Percentiles rank a stretch among this genome's conserved stretches.
Evolutionary conservation across 2,888 invertebrate genomes (phyloP).

Genomic region (Neelides folsomi): DNA sequence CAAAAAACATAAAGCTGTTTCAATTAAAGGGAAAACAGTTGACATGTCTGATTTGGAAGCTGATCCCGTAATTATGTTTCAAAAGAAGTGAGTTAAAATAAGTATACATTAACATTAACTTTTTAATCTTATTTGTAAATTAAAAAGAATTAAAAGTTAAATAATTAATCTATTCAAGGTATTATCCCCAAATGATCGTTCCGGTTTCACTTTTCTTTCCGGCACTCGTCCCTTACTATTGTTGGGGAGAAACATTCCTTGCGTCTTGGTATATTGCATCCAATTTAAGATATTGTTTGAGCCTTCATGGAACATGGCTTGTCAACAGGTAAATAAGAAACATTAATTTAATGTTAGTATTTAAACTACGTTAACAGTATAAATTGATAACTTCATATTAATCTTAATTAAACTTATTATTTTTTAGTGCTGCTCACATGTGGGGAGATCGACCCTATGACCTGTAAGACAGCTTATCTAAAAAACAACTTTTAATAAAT

Average conservation of each 20-base stretch:
- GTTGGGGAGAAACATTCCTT: slow-evolving; percentile 53
- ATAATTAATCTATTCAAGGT: slow-evolving; percentile 43
- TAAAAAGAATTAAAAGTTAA: too few relatives aligned
- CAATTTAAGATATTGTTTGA: slow-evolving; percentile 48
- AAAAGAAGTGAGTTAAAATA: slow-evolving; percentile 54
- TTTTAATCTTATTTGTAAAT: too few relatives aligned
- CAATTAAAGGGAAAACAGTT: slow-evolving; percentile 67
- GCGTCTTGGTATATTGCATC: slow-evolving; percentile 50
- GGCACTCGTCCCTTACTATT: slow-evolving; percentile 48
- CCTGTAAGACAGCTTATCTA: slow-evolving; percentile 34
- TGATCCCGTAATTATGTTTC: slow-evolving; percentile 73
- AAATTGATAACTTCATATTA: too few relatives aligned
- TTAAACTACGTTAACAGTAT: too few relatives aligned
- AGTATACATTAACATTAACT: too few relatives aligned
- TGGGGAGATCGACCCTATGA: slow-evolving; percentile 68
- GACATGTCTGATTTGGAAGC: slow-evolving; percentile 68
- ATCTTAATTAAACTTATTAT: neutral
- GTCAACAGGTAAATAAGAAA: slow-evolving; percentile 55
- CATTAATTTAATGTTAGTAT: too few relatives aligned
- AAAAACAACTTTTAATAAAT: too few relatives aligned
- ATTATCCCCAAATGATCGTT: slow-evolving; percentile 49
- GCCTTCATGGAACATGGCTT: slow-evolving; percentile 64
- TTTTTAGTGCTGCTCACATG: slow-evolving; percentile 53
- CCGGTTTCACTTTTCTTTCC: slow-evolving; percentile 50
- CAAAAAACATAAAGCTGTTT: slow-evolving; percentile 80